phyloP scores from a whole-genome alignment of 2,797 vertebrate species.

The Aotus griseimembra region DNA sequence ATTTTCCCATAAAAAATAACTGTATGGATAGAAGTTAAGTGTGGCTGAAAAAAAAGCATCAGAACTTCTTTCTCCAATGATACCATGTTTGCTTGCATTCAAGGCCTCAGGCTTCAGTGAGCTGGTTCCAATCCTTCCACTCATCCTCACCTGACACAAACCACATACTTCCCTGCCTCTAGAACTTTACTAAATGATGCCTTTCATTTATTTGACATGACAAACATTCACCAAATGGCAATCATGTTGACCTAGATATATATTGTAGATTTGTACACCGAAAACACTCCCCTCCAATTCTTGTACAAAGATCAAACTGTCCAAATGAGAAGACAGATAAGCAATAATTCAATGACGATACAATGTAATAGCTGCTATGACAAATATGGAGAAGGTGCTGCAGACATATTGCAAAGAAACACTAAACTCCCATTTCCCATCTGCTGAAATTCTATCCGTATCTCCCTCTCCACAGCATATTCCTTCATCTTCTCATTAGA shows the following conservation, averaged over 20 bases:
- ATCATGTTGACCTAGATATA: neutral
- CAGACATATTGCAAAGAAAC: neutral
- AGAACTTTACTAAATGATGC: slow-evolving; percentile 13
- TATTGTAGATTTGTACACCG: neutral
- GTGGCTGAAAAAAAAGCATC: neutral
- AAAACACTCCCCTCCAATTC: neutral
- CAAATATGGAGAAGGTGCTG: neutral
- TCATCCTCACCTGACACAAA: neutral
- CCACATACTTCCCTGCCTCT: neutral
- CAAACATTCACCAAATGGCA: neutral
- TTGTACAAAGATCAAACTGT: neutral
- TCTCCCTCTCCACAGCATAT: neutral
- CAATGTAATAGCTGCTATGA: neutral
- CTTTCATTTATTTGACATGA: neutral
- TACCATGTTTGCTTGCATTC: neutral
- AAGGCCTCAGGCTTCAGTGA: neutral
- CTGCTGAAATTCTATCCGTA: neutral
- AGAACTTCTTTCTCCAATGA: neutral
- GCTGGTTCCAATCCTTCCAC: neutral
- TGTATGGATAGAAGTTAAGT: neutral
- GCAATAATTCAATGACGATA: neutral
- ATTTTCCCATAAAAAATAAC: slow-evolving; percentile 21
- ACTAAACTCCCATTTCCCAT: neutral
- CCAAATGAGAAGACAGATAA: neutral
- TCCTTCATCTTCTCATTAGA: neutral